Conservation (phyloP, 2,888 invertebrate species). For the Atethmia centrago region DNA sequence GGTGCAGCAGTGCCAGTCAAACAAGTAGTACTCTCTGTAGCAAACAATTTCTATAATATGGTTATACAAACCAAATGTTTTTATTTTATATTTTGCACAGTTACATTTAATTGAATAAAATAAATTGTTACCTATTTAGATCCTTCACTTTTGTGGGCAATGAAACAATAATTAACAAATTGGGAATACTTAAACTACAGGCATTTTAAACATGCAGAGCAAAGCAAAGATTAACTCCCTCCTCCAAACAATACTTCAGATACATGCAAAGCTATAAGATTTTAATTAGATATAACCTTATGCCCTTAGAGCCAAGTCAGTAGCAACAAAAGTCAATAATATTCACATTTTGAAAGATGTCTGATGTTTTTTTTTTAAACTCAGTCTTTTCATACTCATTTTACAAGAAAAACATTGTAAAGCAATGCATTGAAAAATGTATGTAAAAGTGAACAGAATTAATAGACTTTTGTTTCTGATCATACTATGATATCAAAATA, state of each 20-base stretch:
- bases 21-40: neutral
- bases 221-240: slow-evolving; percentile 8
- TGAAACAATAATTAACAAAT: neutral
- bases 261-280: slow-evolving; percentile 31
- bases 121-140: neutral
- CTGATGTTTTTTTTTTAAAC: no score
- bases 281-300: slow-evolving; percentile 14
- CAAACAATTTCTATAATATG: neutral
- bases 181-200: neutral
- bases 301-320: neutral
- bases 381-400: neutral
- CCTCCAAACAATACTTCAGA: slow-evolving; percentile 4
- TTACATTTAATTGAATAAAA: neutral
- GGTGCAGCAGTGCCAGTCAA: no score
- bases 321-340: slow-evolving; percentile 2
- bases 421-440: no score
- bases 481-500: slow-evolving; percentile 18
- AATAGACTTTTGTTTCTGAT: slow-evolving; percentile 9
- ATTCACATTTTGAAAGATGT: neutral
- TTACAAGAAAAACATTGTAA: neutral
- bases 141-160: slow-evolving; percentile 30
- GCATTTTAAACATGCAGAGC: slow-evolving; percentile 12
- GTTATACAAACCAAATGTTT: no score
- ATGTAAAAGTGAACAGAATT: neutral
- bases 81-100: neutral